Percentiles rank a stretch among this genome's conserved stretches.
These are phyloP conservation scores for Serinus canaria DNA, from an alignment of 2,113 vertebrate genomes.

Conservation along the genomic window DNA sequence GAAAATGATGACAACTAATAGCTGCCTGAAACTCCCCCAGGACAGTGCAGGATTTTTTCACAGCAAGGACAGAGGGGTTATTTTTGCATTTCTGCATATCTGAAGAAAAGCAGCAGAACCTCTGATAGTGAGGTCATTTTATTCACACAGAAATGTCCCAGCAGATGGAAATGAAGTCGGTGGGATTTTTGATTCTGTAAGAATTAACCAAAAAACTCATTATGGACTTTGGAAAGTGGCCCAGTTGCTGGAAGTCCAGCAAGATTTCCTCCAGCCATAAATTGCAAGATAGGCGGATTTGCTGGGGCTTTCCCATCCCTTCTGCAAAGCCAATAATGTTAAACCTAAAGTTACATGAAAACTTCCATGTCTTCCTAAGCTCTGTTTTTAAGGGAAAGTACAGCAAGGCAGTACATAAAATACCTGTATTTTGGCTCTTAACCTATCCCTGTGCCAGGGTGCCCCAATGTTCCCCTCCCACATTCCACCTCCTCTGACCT, in stretches of 20 bases:
- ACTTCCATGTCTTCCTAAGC: neutral
- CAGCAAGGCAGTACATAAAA: neutral
- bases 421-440: neutral
- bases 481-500: neutral
- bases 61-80: neutral
- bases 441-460: neutral
- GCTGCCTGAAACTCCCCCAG: neutral
- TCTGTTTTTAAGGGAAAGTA: neutral
- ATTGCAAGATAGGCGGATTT: neutral
- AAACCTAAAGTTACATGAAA: neutral
- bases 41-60: neutral
- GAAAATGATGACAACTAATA: neutral
- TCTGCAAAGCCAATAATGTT: neutral
- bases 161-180: neutral
- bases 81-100: slow-evolving; percentile 29
- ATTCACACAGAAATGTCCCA: slow-evolving; percentile 48
- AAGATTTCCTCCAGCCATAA: slow-evolving; percentile 19
- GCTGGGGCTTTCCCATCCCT: neutral
- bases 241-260: slow-evolving; percentile 14
- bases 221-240: slow-evolving; percentile 33
- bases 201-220: slow-evolving; percentile 23
- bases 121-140: slow-evolving; percentile 35
- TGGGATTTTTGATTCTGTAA: slow-evolving; percentile 29
- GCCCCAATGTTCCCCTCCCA: neutral
- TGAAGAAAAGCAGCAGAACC: slow-evolving; percentile 35